Percentiles rank a stretch among this genome's conserved stretches.
phyloP scores from a whole-genome alignment of 2,797 vertebrate species.

The Muscicapa comitata region DNA sequence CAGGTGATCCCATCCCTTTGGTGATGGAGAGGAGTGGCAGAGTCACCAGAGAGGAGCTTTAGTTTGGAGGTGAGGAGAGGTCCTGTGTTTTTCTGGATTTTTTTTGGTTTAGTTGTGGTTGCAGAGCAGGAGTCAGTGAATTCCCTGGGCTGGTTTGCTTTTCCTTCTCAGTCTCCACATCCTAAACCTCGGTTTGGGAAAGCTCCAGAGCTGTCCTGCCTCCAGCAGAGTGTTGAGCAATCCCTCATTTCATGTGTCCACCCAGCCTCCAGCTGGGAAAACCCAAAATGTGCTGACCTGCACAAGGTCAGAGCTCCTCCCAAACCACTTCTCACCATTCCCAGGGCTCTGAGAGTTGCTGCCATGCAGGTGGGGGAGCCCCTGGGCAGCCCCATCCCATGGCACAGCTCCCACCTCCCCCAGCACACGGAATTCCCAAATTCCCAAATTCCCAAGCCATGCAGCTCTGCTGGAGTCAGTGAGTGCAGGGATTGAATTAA shows the following conservation, averaged over 20 bases:
- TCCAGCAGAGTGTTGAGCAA: rapidly evolving
- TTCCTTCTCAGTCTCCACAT: rapidly evolving
- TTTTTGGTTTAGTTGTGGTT: background rate
- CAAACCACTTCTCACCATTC: rapidly evolving
- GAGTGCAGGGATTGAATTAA: too few species aligned
- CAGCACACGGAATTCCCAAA: rapidly evolving
- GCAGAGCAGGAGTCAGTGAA: background rate
- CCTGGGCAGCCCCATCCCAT: background rate
- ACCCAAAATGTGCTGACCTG: rapidly evolving
- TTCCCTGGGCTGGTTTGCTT: background rate
- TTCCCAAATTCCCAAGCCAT: rapidly evolving
- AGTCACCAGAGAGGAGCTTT: background rate
- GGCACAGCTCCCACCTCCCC: too few species aligned
- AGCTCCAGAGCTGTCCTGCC: background rate
- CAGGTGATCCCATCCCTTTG: background rate
- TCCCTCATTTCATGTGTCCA: rapidly evolving
- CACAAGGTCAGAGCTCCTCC: background rate
- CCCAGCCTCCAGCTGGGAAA: background rate
- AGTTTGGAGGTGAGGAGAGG: background rate
- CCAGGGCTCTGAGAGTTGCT: rapidly evolving
- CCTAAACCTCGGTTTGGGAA: background rate
- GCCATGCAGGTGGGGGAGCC: rapidly evolving
- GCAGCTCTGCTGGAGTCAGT: too few species aligned
- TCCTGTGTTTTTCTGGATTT: background rate
- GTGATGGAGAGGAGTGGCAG: background rate